These are phyloP conservation scores for Asobara japonica DNA, from an alignment of 1,140 invertebrate genomes.

Conservation along the genomic window DNA sequence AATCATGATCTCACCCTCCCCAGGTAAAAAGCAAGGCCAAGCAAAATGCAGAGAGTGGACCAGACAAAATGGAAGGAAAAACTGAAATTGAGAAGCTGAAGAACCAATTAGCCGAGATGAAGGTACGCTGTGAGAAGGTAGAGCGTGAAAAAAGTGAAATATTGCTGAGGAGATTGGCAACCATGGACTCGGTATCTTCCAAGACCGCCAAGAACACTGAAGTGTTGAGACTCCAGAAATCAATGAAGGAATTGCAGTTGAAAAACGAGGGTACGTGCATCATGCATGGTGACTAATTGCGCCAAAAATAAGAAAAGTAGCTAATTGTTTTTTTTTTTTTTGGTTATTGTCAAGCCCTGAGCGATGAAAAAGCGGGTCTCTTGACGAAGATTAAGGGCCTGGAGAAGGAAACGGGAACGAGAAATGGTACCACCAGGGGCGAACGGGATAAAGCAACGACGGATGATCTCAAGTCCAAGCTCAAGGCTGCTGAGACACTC, in stretches of 20 bases:
- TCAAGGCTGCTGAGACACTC: slow-evolving; percentile 85
- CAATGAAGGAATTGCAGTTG: slow-evolving; percentile 80
- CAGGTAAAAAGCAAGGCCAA: slow-evolving; percentile 46
- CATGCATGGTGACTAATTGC: slow-evolving; percentile 14
- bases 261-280: slow-evolving; percentile 77
- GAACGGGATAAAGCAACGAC: slow-evolving; percentile 66
- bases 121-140: slow-evolving; percentile 77
- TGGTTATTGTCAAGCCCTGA: slow-evolving; percentile 45
- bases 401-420: slow-evolving; percentile 61
- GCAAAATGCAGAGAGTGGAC: slow-evolving; percentile 57
- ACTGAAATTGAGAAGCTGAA: slow-evolving; percentile 76
- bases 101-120: slow-evolving; percentile 72
- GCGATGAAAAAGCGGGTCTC: slow-evolving; percentile 61
- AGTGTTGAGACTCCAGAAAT: slow-evolving; percentile 81
- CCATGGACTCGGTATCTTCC: slow-evolving; percentile 79
- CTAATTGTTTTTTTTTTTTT: slow-evolving; percentile 2
- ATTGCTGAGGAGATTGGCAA: slow-evolving; percentile 77
- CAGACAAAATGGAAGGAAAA: slow-evolving; percentile 63
- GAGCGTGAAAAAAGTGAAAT: slow-evolving; percentile 91
- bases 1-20: neutral
- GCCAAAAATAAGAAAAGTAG: slow-evolving; percentile 2
- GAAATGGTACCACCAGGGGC: slow-evolving; percentile 56
- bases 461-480: slow-evolving; percentile 81
- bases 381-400: slow-evolving; percentile 66
- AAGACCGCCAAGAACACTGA: slow-evolving; percentile 73